Percentiles rank a stretch among this genome's conserved stretches.
Conservation (phyloP, 2,888 invertebrate genomes). For the Calameuta filiformis region DNA sequence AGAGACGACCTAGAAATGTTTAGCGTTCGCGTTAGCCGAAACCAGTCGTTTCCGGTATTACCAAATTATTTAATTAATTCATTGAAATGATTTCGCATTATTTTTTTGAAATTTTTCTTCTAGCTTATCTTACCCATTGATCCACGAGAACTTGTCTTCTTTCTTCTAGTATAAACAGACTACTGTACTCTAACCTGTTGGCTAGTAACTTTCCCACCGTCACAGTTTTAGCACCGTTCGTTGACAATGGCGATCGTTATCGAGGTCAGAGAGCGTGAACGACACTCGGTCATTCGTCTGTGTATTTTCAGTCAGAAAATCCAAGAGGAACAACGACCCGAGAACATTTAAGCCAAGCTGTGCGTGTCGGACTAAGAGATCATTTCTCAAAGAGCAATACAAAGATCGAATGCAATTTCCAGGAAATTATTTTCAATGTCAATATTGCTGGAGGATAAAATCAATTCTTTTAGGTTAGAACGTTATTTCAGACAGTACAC, state of each 20-base stretch:
- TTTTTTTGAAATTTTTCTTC: not conserved
- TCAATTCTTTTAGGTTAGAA: no score
- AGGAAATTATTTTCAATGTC: no score
- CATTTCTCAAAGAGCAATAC: not conserved
- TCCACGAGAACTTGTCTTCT: not conserved
- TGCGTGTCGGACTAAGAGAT: constrained; percentile 6
- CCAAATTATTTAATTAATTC: not conserved
- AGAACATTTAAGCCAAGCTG: not conserved
- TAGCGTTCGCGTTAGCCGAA: not conserved
- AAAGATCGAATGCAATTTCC: not conserved
- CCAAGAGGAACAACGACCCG: not conserved
- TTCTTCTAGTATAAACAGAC: not conserved
- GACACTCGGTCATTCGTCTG: not conserved
- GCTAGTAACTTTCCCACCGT: constrained; percentile 23
- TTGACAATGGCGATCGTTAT: constrained; percentile 26
- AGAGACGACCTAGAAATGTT: not conserved
- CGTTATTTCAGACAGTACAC: no score
- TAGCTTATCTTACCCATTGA: not conserved
- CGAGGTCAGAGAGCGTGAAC: constrained; percentile 38
- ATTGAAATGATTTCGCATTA: not conserved
- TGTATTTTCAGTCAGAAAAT: constrained; percentile 1
- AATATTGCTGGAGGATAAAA: no score
- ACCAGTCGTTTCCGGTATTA: not conserved
- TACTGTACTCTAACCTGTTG: not conserved
- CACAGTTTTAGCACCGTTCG: constrained; percentile 12